These are phyloP conservation scores for Cosmorhoe ocellata DNA, from an alignment of 2,888 invertebrate species.

Conservation along the genomic window DNA sequence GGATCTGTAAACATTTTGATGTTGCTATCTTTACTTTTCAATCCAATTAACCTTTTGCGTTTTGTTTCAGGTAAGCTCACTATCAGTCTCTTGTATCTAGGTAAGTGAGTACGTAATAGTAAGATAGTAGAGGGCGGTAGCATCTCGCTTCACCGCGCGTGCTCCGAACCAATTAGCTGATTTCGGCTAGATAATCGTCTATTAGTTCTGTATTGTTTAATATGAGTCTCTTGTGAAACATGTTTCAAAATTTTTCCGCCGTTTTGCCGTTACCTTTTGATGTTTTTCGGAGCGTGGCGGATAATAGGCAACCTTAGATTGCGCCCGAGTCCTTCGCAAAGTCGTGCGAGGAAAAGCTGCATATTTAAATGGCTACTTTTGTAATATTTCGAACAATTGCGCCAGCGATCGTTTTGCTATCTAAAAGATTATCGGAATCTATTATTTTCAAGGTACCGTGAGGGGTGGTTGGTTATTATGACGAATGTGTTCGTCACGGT, in stretches of 20 bases:
- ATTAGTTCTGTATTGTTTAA: constrained; percentile 80
- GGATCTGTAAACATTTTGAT: constrained; percentile 58
- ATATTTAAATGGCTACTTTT: constrained; percentile 70
- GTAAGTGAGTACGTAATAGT: constrained; percentile 50
- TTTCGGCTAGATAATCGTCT: constrained; percentile 73
- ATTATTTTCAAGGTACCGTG: constrained; percentile 54
- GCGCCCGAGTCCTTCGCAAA: constrained; percentile 76
- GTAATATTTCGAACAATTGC: constrained; percentile 59
- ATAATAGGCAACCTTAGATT: constrained; percentile 80
- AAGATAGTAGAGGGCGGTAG: constrained; percentile 44
- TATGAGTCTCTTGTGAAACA: constrained; percentile 76
- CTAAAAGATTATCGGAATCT: constrained; percentile 50
- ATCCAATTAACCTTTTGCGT: constrained; percentile 39
- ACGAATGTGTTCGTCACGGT: constrained; percentile 45
- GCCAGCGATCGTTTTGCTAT: constrained; percentile 51
- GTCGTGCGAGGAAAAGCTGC: constrained; percentile 74
- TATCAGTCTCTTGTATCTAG: constrained; percentile 38
- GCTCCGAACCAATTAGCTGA: constrained; percentile 77
- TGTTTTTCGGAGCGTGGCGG: constrained; percentile 82
- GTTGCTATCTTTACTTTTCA: constrained; percentile 33
- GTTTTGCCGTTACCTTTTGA: constrained; percentile 76
- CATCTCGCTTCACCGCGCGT: constrained; percentile 46
- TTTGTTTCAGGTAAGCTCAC: constrained; percentile 72
- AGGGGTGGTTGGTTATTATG: constrained; percentile 43
- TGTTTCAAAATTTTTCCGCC: constrained; percentile 79